Evolutionary conservation across 1,140 invertebrate species (phyloP).

Genomic region (Meteorus sp.): DNA sequence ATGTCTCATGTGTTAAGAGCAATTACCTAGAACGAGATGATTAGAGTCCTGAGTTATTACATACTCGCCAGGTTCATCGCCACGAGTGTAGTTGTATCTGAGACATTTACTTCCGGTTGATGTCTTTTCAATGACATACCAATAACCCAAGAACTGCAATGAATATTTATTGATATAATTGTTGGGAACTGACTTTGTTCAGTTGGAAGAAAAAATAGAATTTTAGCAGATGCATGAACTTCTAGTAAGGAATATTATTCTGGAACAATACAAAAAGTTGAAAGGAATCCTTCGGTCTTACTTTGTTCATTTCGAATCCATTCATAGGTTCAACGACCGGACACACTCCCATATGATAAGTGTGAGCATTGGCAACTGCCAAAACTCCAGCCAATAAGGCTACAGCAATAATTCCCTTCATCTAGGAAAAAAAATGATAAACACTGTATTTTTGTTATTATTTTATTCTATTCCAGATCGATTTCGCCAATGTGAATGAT

Average conservation of each 20-base stretch:
- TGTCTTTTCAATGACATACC: conserved; percentile 84
- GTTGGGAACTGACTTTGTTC: background rate
- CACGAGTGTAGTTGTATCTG: conserved; percentile 74
- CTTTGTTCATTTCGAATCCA: conserved; percentile 72
- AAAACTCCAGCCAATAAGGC: conserved; percentile 35
- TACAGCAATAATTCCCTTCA: conserved; percentile 37
- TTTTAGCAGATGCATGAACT: too few species aligned
- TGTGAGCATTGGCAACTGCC: conserved; percentile 55
- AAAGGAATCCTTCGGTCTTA: too few species aligned
- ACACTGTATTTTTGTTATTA: background rate
- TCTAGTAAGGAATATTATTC: too few species aligned
- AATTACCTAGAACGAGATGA: conserved; percentile 64
- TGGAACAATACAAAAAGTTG: too few species aligned
- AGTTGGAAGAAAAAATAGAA: conserved; percentile 3
- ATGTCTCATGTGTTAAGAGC: background rate
- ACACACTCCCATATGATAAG: conserved; percentile 75
- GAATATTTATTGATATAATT: conserved; percentile 12
- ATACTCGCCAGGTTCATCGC: conserved; percentile 70
- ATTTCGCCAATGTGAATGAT: too few species aligned
- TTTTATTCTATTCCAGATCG: too few species aligned
- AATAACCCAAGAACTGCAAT: conserved; percentile 73
- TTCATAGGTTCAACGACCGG: conserved; percentile 70
- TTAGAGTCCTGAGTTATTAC: conserved; percentile 74
- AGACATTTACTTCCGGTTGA: conserved; percentile 78
- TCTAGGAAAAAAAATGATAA: conserved; percentile 35